phyloP scores from a whole-genome alignment of 1,140 invertebrate species.

The Drosophila gunungcola region DNA sequence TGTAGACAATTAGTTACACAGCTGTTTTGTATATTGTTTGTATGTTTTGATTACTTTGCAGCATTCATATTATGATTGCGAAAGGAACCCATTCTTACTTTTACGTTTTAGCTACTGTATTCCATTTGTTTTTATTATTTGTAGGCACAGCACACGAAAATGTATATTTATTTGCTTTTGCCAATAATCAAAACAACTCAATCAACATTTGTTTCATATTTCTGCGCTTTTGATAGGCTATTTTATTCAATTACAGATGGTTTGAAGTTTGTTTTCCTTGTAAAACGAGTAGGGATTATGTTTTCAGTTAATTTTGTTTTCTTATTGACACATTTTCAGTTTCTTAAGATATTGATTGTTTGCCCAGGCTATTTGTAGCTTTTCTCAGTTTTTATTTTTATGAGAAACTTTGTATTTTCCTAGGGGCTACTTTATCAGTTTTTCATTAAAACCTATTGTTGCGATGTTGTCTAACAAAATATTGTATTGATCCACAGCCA shows the following conservation, averaged over 20 bases:
- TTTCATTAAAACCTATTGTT: background rate
- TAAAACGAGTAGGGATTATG: background rate
- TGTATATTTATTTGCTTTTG: background rate
- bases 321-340: background rate
- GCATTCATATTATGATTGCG: no score
- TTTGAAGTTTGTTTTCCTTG: background rate
- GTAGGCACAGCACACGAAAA: background rate
- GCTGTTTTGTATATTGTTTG: background rate
- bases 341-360: background rate
- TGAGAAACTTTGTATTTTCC: background rate
- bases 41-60: background rate
- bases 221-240: background rate
- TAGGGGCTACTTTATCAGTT: background rate
- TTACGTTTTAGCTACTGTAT: no score
- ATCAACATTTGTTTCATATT: background rate
- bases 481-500: conserved; percentile 86
- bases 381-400: background rate
- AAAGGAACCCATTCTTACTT: no score
- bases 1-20: no score
- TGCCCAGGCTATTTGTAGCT: background rate
- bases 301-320: conserved; percentile 3
- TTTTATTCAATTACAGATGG: background rate
- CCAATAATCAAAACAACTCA: background rate
- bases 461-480: background rate
- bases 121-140: background rate